Evolutionary conservation across 2,797 vertebrate species (phyloP).

Genomic region (Lemur catta): DNA sequence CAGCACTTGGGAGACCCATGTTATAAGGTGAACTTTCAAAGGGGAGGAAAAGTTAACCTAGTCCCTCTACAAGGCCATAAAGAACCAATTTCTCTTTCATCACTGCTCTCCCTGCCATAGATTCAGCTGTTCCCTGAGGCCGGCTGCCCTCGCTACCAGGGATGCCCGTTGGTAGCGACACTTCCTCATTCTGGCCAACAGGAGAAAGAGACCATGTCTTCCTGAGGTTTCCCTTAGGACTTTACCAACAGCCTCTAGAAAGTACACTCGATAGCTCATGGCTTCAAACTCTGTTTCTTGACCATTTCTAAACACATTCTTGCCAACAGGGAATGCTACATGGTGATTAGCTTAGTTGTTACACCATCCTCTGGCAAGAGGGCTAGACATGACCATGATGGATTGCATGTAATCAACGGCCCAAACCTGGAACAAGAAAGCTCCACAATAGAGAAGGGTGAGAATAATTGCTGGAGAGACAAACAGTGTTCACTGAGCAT

Average conservation of each 20-base stretch:
- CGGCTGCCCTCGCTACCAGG: not conserved
- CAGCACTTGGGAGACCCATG: not conserved
- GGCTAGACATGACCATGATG: not conserved
- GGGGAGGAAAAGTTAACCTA: not conserved
- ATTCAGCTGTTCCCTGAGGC: not conserved
- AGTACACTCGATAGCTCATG: not conserved
- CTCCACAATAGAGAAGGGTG: not conserved
- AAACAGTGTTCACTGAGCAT: rapidly evolving
- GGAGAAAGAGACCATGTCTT: not conserved
- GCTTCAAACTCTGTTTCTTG: not conserved
- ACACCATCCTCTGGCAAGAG: not conserved
- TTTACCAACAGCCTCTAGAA: not conserved
- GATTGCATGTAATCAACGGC: not conserved
- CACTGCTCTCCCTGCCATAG: not conserved
- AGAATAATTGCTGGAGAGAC: not conserved
- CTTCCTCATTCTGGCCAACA: not conserved
- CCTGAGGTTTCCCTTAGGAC: not conserved
- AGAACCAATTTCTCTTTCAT: not conserved
- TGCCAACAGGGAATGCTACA: not conserved
- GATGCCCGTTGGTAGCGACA: not conserved
- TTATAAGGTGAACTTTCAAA: not conserved
- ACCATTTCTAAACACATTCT: not conserved
- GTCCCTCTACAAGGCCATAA: not conserved
- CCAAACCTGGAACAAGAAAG: not conserved
- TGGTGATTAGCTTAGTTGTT: not conserved